Evolutionary conservation across 92 coral and sea anemone species (phyloP).

Genomic region (Siderastrea radians): DNA sequence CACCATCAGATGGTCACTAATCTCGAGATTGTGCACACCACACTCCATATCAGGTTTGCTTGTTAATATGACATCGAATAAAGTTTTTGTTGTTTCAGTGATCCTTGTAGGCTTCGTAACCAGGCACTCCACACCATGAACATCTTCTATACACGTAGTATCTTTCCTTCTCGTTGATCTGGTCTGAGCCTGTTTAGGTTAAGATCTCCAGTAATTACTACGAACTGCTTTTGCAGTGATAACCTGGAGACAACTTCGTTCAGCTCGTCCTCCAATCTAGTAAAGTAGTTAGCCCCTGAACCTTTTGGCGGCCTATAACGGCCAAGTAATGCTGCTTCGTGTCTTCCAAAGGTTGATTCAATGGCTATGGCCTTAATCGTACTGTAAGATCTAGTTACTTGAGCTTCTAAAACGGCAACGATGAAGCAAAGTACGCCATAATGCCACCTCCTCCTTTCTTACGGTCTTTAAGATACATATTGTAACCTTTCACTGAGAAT

Average conservation of each 20-base stretch:
- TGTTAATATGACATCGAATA: too few species aligned
- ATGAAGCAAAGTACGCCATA: not conserved
- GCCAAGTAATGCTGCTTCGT: not conserved
- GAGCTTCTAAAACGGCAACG: not conserved
- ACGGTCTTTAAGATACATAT: not conserved
- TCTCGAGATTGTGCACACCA: too few species aligned
- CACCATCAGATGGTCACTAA: not conserved
- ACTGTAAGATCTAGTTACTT: not conserved
- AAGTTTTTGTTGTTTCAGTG: not conserved
- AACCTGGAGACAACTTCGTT: not conserved
- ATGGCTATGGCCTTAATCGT: conserved; percentile 5
- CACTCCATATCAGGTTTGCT: too few species aligned
- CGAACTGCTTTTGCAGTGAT: not conserved
- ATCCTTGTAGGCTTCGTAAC: not conserved
- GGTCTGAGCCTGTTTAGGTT: not conserved
- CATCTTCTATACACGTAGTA: not conserved
- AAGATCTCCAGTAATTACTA: not conserved
- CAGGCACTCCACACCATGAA: not conserved
- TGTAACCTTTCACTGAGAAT: not conserved
- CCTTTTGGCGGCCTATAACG: not conserved
- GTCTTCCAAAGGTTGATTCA: conserved; percentile 1
- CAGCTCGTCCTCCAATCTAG: conserved; percentile 1
- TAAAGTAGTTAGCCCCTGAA: not conserved
- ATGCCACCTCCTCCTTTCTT: conserved; percentile 5
- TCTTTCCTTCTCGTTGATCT: not conserved